A percentile compares a stretch with the other conserved stretches of the same genome.
Conservation (phyloP, 2,888 invertebrate genomes). For the Dyspetes luteomarginatus region DNA sequence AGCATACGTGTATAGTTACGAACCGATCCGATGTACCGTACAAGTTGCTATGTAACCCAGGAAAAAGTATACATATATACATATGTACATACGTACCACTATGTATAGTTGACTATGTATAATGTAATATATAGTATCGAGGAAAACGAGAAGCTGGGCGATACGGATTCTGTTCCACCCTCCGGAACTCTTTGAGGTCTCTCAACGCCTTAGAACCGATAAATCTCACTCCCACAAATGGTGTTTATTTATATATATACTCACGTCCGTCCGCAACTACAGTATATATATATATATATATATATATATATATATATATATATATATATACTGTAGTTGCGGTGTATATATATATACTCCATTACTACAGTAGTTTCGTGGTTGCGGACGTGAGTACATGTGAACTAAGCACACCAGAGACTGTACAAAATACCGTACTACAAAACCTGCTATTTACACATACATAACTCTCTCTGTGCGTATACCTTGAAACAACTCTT, state of each 20-base stretch:
- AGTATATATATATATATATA: neutral
- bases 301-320: neutral
- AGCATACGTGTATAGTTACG: neutral
- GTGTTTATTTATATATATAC: neutral
- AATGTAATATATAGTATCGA: neutral
- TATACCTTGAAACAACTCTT: neutral
- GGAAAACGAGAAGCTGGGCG: conserved; percentile 25
- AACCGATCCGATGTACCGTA: neutral
- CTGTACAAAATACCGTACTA: neutral
- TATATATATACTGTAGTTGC: neutral
- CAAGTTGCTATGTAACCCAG: neutral
- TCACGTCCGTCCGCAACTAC: neutral
- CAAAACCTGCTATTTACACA: conserved; percentile 1
- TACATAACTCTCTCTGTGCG: neutral
- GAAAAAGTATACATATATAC: neutral
- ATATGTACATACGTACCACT: conserved; percentile 3
- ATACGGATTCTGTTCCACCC: conserved; percentile 33
- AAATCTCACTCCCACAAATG: conserved; percentile 31
- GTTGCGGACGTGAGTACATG: conserved; percentile 1
- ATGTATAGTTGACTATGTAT: conserved; percentile 2
- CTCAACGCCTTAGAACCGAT: conserved; percentile 38
- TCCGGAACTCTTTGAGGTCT: conserved; percentile 30
- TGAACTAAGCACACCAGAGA: conserved; percentile 6
- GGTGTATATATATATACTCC: neutral
- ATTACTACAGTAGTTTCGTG: neutral